Evolutionary conservation across 2,888 invertebrate genomes (phyloP), one percentile per base, ranked within the genome.

Genomic region (Mythimna loreyi): DNA sequence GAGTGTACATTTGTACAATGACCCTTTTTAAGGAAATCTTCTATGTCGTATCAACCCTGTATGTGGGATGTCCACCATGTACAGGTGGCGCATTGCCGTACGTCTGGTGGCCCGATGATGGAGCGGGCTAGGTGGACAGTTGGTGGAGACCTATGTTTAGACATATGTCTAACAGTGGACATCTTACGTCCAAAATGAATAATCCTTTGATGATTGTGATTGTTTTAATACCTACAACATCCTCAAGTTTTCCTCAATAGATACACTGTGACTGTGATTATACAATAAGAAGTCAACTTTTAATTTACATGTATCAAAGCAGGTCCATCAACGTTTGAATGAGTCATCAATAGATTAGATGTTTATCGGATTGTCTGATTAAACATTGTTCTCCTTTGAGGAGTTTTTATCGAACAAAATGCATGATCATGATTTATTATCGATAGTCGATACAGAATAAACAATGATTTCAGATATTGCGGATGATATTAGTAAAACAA

Each of bases 331-430:
- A 33, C 52, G 45, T 33, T 33, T n/a, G 19, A 53, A 53, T 53
- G 64, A 64, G 64, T 67, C 43, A 67, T 45, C 33, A 45, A 33
- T 25, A 19, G 63, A 66, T 62, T 25, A 59, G 11, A 53, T 53
- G 7, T n/a, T 63, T 30, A 52, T 43, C 63, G 4, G 23, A 36
- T 61, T 30, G 19, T 5, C 36, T 65, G 60, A 49, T 28, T 25
- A 36, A 9, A 19, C 25, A 61, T 9, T 19, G 36, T 50, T 40
- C 40, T 19, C 6, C 40, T 61, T 28, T 8, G 21, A 30, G 2
- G 19, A 40, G 19, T 50, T 4, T 21, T 30, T 28, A 21, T 50
- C 28, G 28, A 9, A 3, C 8, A 36, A 36, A 33, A 60, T 33
- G 8, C 13, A 21, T 21, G 9, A 16, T n/a, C 13, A 9, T 3